A percentile compares a stretch with the other conserved stretches of the same genome.
phyloP scores from a whole-genome alignment of 2,113 vertebrate genomes.

The Cnemophilus loriae region DNA sequence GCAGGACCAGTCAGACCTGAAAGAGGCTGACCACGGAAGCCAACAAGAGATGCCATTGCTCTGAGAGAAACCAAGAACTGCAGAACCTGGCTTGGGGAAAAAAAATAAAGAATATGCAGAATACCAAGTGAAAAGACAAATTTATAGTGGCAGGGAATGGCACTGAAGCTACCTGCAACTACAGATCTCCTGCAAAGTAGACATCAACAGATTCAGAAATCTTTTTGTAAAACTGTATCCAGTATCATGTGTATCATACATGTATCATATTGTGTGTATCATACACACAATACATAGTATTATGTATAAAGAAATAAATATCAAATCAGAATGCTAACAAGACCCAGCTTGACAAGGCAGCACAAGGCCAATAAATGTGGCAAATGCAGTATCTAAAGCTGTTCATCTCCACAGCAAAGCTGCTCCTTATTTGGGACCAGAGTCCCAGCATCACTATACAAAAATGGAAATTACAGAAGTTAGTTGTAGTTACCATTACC shows the following conservation, averaged over 20 bases:
- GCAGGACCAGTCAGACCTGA: conserved; percentile 56
- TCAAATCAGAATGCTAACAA: neutral
- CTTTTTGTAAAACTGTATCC: neutral
- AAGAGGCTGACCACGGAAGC: conserved; percentile 30
- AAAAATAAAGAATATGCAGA: neutral
- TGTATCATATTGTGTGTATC: too few species aligned
- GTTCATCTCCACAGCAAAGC: neutral
- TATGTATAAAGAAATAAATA: neutral
- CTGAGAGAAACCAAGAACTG: neutral
- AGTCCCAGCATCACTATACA: neutral
- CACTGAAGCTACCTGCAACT: neutral
- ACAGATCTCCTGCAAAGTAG: neutral
- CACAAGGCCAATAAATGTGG: neutral
- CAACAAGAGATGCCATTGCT: neutral
- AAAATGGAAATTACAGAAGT: neutral
- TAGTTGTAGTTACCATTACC: neutral
- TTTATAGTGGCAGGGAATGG: neutral
- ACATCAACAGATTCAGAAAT: neutral
- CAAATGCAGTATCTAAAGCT: neutral
- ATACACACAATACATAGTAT: too few species aligned
- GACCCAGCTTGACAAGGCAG: neutral
- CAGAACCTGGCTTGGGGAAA: neutral
- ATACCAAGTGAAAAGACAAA: neutral
- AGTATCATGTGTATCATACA: neutral
- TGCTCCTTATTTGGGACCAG: neutral